phyloP scores from a whole-genome alignment of 2,888 invertebrate species.

The Epirrita christyi region DNA sequence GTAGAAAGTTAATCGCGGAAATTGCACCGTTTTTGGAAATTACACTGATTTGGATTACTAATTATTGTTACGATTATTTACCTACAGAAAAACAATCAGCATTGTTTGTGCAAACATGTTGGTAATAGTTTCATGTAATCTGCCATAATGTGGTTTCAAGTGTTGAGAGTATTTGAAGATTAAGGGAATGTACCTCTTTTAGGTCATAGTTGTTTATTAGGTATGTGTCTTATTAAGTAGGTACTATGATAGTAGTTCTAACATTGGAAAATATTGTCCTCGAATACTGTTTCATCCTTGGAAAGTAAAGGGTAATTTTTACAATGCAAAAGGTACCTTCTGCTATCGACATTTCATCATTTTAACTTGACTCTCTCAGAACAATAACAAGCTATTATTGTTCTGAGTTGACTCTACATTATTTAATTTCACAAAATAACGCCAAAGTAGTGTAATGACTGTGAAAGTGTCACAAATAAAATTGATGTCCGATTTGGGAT shows the following conservation, averaged over 20 bases:
- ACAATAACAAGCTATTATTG: too few relatives aligned
- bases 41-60: conserved; percentile 39
- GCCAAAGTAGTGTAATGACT: conserved; percentile 22
- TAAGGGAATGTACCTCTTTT: not conserved
- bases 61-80: conserved; percentile 44
- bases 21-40: conserved; percentile 53
- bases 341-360: not conserved
- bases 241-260: too few relatives aligned
- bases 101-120: conserved; percentile 30
- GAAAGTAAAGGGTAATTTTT: too few relatives aligned
- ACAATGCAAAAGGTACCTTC: too few relatives aligned
- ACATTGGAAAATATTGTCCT: too few relatives aligned
- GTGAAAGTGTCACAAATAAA: conserved; percentile 35
- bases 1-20: conserved; percentile 65
- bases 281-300: too few relatives aligned
- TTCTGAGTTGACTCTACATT: not conserved
- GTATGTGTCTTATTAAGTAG: not conserved
- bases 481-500: conserved; percentile 29
- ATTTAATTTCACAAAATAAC: conserved; percentile 9
- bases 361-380: not conserved
- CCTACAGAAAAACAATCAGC: conserved; percentile 38
- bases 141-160: not conserved
- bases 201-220: not conserved
- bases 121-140: conserved; percentile 19
- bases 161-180: not conserved